Evolutionary conservation across 2,113 vertebrate species (phyloP), one percentile per base, ranked within the genome.

Genomic region (Collichthys lucidus): DNA sequence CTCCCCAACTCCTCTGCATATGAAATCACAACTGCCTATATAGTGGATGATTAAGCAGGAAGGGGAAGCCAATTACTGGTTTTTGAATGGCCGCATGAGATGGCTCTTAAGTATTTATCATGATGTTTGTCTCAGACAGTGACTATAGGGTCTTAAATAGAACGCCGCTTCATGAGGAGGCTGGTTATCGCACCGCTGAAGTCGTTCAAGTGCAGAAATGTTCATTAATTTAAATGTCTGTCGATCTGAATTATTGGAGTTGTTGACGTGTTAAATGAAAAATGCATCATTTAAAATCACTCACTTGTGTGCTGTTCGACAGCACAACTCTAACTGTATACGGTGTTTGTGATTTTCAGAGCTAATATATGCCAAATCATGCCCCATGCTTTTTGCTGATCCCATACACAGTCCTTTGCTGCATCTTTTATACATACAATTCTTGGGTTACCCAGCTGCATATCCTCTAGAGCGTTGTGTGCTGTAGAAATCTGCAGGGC

Each of bases 301-400:
- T n/a, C 29, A 47, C 60, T 72, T 72, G 40, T 63, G 61, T 17
- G 56, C 80, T 70, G 55, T 60, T 55, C 47, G 70, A 44, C 68
- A n/a, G 64, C 31, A 77, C 50, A 50, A 52, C 60, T 47, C 59
- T 31, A 26, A 47, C 50, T 60, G 59, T 65, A 79, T 77, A 35
- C 46, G 26, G 73, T 5, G 47, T 83, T 77, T 84, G 66, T 83
- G 65, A 74, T 86, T 79, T 75, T 73, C 11, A 63, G 49, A 79
- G 82, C 70, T 91, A 92, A 92, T 79, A 22, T 88, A 88, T 92
- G 84, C 89, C 84, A 88, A 84, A 85, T 88, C 88, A 91, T 86
- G 82, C 82, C 80, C 75, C 52, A 1, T 77, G 73, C 79, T 88
- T 91, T 91, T 77, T 90, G 90, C 91, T 89, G 89, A 93, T 92